phyloP scores from a whole-genome alignment of 2,113 vertebrate genomes.

The Otis tarda region DNA sequence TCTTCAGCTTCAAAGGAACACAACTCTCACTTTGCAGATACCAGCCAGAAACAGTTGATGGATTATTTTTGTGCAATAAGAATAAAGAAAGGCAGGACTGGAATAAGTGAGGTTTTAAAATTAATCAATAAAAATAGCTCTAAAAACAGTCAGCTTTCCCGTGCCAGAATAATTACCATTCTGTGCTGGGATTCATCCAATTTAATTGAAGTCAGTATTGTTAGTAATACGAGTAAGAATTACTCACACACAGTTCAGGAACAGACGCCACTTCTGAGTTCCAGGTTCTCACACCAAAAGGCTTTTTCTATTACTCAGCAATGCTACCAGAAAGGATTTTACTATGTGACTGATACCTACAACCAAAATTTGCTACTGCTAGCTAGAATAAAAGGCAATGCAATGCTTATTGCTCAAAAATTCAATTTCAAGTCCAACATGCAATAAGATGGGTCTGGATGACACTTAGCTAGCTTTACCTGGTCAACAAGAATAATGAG shows the following conservation, averaged over 20 bases:
- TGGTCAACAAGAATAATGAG: not conserved
- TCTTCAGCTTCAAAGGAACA: not conserved
- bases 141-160: constrained; percentile 26
- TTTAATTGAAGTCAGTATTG: constrained; percentile 21
- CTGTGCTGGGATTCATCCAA: not conserved
- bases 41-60: not conserved
- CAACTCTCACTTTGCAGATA: not conserved
- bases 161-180: constrained; percentile 2
- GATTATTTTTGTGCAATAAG: constrained; percentile 4
- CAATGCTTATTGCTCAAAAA: not conserved
- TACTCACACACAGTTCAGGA: not conserved
- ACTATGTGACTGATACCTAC: not conserved
- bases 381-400: not conserved
- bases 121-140: not conserved
- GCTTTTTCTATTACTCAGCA: not conserved
- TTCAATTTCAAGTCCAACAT: not conserved
- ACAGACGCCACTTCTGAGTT: not conserved
- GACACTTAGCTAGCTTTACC: not conserved
- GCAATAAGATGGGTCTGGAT: not conserved
- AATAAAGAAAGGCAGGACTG: not conserved
- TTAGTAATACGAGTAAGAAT: not conserved
- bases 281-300: not conserved
- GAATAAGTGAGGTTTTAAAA: constrained; percentile 15
- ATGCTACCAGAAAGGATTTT: not conserved
- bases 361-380: not conserved